These are phyloP conservation scores for Myotis planiceps DNA, from an alignment of 2,797 vertebrate species.

Conservation along the genomic window DNA sequence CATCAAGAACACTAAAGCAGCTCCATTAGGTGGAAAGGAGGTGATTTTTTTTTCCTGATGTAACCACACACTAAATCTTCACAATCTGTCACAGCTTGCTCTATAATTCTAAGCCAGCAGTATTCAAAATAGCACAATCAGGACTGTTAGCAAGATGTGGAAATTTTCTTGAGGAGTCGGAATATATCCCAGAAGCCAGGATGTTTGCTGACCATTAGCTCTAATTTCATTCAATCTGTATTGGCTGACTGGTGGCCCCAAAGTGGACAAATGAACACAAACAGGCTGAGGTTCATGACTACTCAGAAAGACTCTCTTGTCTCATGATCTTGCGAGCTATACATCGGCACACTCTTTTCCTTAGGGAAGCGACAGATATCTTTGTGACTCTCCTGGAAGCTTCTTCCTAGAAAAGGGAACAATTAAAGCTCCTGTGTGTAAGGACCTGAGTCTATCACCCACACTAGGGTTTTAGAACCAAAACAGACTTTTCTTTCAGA, in stretches of 20 bases:
- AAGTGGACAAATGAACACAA: constrained; percentile 8
- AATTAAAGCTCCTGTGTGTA: not conserved
- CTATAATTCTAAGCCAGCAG: constrained; percentile 69
- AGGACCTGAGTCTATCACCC: not conserved
- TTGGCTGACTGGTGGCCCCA: constrained; percentile 24
- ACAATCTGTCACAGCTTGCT: constrained; percentile 61
- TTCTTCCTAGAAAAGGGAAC: not conserved
- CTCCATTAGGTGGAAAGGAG: constrained; percentile 62
- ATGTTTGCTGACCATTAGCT: constrained; percentile 58
- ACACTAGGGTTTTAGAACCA: not conserved
- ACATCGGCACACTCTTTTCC: not conserved
- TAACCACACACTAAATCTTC: constrained; percentile 78
- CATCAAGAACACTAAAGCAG: constrained; percentile 19
- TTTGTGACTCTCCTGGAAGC: not conserved
- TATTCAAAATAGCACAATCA: constrained; percentile 77
- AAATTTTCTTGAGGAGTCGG: constrained; percentile 68
- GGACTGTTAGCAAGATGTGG: constrained; percentile 66
- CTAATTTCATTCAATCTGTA: constrained; percentile 44
- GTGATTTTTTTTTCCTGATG: not conserved
- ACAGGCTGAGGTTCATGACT: not conserved
- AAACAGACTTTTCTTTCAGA: not conserved
- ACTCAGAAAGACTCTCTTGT: not conserved
- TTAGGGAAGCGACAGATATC: not conserved
- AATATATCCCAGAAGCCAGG: constrained; percentile 64
- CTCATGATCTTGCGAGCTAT: not conserved